phyloP scores from a whole-genome alignment of 1,140 invertebrate species.

The Drosophila sproati region DNA sequence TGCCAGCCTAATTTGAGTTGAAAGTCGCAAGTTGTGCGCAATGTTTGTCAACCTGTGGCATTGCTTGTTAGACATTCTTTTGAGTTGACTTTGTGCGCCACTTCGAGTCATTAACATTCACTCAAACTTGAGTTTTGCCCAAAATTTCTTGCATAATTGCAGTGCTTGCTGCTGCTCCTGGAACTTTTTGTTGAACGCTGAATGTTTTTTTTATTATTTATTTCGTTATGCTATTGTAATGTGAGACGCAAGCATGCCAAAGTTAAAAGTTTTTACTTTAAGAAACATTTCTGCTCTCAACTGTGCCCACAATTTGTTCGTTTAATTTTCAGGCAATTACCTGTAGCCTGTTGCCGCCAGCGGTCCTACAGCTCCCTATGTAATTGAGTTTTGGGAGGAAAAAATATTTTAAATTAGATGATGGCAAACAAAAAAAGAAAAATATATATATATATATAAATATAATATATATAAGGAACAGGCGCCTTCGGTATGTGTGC shows the following conservation, averaged over 20 bases:
- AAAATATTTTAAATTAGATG: slow-evolving; percentile 72
- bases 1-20: slow-evolving; percentile 32
- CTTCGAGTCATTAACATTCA: slow-evolving; percentile 74
- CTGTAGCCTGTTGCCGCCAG: slow-evolving; percentile 29
- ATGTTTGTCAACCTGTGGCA: slow-evolving; percentile 76
- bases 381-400: slow-evolving; percentile 71
- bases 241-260: slow-evolving; percentile 42
- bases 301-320: slow-evolving; percentile 19
- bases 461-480: not conserved
- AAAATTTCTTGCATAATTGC: slow-evolving; percentile 75
- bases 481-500: slow-evolving; percentile 39
- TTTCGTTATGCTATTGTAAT: slow-evolving; percentile 63
- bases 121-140: slow-evolving; percentile 52
- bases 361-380: slow-evolving; percentile 29
- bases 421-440: slow-evolving; percentile 13
- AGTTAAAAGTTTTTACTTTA: slow-evolving; percentile 41
- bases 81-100: slow-evolving; percentile 54
- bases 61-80: slow-evolving; percentile 39
- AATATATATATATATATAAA: not conserved
- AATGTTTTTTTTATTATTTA: slow-evolving; percentile 41
- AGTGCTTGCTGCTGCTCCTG: slow-evolving; percentile 74
- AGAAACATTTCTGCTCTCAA: slow-evolving; percentile 31
- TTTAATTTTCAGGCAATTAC: slow-evolving; percentile 75
- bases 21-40: slow-evolving; percentile 23
- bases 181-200: slow-evolving; percentile 4